Evolutionary conservation across 2,797 vertebrate species (phyloP), one percentile per base, ranked within the genome.

Genomic region (Sitta carolinensis): DNA sequence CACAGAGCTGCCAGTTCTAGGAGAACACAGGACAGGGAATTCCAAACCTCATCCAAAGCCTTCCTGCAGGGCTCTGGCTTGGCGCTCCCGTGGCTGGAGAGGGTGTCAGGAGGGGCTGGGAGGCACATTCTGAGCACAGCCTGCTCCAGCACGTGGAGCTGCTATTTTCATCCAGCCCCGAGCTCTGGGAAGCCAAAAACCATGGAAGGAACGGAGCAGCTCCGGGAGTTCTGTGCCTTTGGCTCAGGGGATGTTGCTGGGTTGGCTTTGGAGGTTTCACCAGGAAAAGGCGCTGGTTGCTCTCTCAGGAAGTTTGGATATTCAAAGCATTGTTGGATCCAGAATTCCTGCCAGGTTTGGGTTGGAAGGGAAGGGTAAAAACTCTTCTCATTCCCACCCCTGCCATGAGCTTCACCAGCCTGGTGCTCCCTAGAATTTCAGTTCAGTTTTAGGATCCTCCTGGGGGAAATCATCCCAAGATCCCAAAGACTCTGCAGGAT

Each of bases 391-490:
- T 23, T 29, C 27, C 55, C 9, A 16, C 3, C 67, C 34, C 64
- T 36, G 63, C 43, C 67, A 8, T 1, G 52, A 61, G 7, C 36
- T 40, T 10, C 57, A 13, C 26, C 52, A 21, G 34, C 16, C 57
- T 16, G 47, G 45, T 1, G 17, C 48, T 77, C 74, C 5, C 30
- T 2, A 0, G 32, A 22, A 22, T 13, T 16, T 40, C 57, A 10
- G 22, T 10, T 62, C 19, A 5, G 2, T 11, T 34, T 59, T 7
- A 7, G 54, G n/a, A 38, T 2, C 12, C 48, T 63, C 13, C 0
- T 40, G 40, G 40, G 40, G 40, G 40, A 40, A 40, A 40, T 13
- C 40, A 40, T 40, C 3, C 21, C 9, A 34, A 58, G 50, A 17
- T 76, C 59, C 57, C 8, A 1, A 13, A 48, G 55, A 4, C 9